These are phyloP conservation scores for Planococcus citri DNA, from an alignment of 1,140 invertebrate species.

Conservation along the genomic window DNA sequence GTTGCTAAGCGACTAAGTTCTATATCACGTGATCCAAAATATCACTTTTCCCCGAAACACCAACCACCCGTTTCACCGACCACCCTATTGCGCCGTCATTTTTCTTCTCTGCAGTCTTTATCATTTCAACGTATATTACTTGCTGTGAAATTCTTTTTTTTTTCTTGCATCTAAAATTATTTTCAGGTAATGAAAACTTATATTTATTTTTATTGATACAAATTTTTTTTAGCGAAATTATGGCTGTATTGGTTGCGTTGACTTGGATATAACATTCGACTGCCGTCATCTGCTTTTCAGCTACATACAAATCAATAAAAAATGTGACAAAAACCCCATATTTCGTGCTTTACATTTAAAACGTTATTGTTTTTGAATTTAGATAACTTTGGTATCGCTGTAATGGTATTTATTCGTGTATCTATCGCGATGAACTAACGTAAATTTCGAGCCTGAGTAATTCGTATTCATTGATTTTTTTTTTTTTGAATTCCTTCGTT, in stretches of 20 bases:
- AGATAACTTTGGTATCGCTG: too few relatives aligned
- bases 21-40: constrained; percentile 12
- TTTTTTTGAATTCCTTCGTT: too few relatives aligned
- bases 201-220: not conserved
- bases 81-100: constrained; percentile 19
- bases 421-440: too few relatives aligned
- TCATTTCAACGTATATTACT: not conserved
- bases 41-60: not conserved
- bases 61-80: not conserved
- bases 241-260: too few relatives aligned
- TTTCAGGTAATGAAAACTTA: constrained; percentile 8
- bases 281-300: not conserved
- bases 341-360: not conserved
- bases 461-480: too few relatives aligned
- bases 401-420: too few relatives aligned
- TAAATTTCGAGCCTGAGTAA: too few relatives aligned
- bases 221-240: too few relatives aligned
- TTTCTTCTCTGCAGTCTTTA: constrained; percentile 18
- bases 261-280: too few relatives aligned
- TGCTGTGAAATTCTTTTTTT: not conserved
- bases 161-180: not conserved
- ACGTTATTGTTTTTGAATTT: too few relatives aligned
- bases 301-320: not conserved
- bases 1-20: constrained; percentile 16
- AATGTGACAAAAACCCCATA: not conserved